phyloP scores from a whole-genome alignment of 2,113 vertebrate genomes.

The Fulica atra region DNA sequence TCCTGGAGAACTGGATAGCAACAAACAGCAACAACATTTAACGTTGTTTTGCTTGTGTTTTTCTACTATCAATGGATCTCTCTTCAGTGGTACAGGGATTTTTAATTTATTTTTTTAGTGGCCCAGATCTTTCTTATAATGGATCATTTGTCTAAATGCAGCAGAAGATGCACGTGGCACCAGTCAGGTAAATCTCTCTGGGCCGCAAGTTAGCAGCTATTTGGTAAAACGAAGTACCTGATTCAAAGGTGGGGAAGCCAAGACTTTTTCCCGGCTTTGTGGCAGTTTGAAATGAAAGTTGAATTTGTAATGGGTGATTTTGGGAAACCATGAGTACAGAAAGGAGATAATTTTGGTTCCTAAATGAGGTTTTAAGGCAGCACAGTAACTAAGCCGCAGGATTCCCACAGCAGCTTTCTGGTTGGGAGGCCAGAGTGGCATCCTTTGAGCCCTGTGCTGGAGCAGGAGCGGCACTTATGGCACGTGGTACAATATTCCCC shows the following conservation, averaged over 20 bases:
- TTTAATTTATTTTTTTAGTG: neutral
- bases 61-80: neutral
- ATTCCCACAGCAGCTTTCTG: constrained; percentile 11
- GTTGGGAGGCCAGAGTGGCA: neutral
- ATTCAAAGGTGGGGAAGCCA: constrained; percentile 11
- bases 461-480: neutral
- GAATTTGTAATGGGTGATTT: constrained; percentile 13
- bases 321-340: constrained; percentile 66
- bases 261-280: constrained; percentile 18
- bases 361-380: constrained; percentile 59
- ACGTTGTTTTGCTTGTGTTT: neutral
- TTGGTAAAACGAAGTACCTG: neutral
- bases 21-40: neutral
- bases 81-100: neutral
- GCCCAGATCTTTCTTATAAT: neutral
- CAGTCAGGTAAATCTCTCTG: neutral
- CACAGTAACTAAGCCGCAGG: constrained; percentile 10
- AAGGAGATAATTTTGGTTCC: constrained; percentile 70
- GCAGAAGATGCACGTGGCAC: neutral
- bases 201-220: neutral
- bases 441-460: neutral
- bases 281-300: constrained; percentile 1
- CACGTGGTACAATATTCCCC: neutral
- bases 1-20: neutral
- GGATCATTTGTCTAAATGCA: neutral